A percentile compares a stretch with the other conserved stretches of the same genome.
Evolutionary conservation across 2,797 vertebrate genomes (phyloP).

Genomic region (Chelidonichthys spinosus): DNA sequence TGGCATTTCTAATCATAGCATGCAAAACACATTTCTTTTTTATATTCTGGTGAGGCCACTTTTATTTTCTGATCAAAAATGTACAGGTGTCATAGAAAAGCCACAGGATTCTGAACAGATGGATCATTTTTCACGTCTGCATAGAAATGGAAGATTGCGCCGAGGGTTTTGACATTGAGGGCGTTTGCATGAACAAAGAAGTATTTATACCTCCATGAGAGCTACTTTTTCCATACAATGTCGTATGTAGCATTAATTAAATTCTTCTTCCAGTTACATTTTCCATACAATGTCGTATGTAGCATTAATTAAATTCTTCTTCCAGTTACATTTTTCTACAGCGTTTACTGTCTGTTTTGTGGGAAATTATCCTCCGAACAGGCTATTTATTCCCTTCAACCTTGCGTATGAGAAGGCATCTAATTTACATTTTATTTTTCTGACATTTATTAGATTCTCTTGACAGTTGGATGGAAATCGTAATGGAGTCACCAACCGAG

Average conservation of each 20-base stretch:
- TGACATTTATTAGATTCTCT: constrained; percentile 67
- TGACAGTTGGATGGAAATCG: constrained; percentile 64
- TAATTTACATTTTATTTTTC: constrained; percentile 72
- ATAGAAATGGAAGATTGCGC: constrained; percentile 21
- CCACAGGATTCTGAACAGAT: constrained; percentile 11
- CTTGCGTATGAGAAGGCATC: constrained; percentile 64
- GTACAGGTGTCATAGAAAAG: neutral
- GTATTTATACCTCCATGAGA: constrained; percentile 4
- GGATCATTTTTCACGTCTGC: constrained; percentile 10
- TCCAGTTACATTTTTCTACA: neutral
- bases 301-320: constrained; percentile 33
- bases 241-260: constrained; percentile 12
- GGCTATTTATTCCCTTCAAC: constrained; percentile 52
- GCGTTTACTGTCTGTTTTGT: constrained; percentile 40
- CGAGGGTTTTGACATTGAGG: constrained; percentile 21
- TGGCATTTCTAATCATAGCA: constrained; percentile 63
- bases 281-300: constrained; percentile 11
- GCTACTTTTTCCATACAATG: constrained; percentile 26
- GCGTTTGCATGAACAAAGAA: constrained; percentile 28
- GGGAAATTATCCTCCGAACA: constrained; percentile 37
- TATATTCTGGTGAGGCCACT: constrained; percentile 22
- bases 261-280: constrained; percentile 15
- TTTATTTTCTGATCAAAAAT: constrained; percentile 26
- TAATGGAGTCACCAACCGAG: constrained; percentile 67
- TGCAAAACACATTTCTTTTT: constrained; percentile 32